A percentile compares a stretch with the other conserved stretches of the same genome.
Conservation (phyloP, 2,113 vertebrate genomes). For the Rhinogobius similis region DNA sequence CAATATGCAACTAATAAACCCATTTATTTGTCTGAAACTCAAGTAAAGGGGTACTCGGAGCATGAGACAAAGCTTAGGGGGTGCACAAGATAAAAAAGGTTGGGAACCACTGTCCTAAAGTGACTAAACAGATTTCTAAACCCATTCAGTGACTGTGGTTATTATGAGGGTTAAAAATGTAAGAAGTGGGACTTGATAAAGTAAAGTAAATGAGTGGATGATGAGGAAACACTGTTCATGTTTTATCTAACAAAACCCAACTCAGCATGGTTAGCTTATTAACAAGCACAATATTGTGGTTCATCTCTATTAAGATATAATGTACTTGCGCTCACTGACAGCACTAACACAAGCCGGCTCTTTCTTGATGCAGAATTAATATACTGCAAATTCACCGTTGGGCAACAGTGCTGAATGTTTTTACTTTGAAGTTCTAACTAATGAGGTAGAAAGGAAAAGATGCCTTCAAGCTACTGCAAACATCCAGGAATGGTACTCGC, state of each 20-base stretch:
- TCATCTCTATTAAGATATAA: neutral
- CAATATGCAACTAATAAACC: no score
- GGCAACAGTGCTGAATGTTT: constrained; percentile 42
- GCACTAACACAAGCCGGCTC: neutral
- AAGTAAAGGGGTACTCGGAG: no score
- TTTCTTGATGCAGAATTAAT: neutral
- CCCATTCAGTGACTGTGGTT: neutral
- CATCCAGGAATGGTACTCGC: constrained; percentile 38
- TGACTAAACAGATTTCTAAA: neutral
- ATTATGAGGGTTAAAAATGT: neutral
- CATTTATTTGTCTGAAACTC: no score
- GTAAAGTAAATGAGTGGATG: neutral
- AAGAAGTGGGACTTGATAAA: no score
- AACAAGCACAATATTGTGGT: neutral
- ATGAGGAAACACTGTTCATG: no score
- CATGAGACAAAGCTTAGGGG: no score
- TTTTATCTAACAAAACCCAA: neutral
- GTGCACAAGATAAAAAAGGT: no score
- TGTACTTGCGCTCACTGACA: neutral
- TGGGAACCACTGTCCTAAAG: no score
- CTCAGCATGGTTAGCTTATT: neutral
- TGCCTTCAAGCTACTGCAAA: constrained; percentile 36
- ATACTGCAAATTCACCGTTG: neutral
- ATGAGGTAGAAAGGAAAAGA: constrained; percentile 28
- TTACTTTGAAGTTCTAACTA: constrained; percentile 68